A percentile compares a stretch with the other conserved stretches of the same genome.
These are phyloP conservation scores for Dicrostonyx torquatus DNA, from an alignment of 2,797 vertebrate species.

Conservation along the genomic window DNA sequence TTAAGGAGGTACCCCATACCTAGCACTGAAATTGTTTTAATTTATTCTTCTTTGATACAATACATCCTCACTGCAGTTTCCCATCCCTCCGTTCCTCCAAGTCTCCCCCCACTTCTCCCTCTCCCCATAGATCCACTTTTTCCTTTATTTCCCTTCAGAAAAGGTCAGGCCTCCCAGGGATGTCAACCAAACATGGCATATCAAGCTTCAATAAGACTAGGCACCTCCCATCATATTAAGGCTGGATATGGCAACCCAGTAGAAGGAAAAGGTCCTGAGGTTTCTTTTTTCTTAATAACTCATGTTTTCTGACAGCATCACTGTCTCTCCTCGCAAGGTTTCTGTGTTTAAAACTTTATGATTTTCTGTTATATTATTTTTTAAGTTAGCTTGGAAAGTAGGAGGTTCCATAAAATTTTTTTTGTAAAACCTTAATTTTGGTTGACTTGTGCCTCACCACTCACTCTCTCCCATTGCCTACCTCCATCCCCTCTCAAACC, in stretches of 20 bases:
- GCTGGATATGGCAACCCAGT: neutral
- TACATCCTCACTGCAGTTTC: neutral
- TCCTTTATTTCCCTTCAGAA: neutral
- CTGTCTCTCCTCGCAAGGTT: neutral
- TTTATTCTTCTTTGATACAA: neutral
- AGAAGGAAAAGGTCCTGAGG: neutral
- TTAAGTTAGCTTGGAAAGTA: neutral
- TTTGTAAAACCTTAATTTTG: neutral
- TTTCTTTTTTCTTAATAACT: neutral
- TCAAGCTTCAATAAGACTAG: neutral
- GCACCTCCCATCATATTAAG: neutral
- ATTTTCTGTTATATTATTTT: neutral
- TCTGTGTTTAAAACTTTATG: neutral
- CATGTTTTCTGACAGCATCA: neutral
- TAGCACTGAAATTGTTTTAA: neutral
- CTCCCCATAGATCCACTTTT: neutral
- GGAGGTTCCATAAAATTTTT: neutral
- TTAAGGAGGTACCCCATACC: neutral
- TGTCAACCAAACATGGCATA: neutral
- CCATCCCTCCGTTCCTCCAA: neutral
- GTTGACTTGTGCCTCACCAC: neutral
- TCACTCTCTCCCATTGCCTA: neutral
- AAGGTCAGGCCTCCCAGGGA: neutral
- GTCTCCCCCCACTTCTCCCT: too few species aligned
- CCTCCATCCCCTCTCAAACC: neutral